phyloP scores from a whole-genome alignment of 92 coral and sea anemone genomes.

The Chrysogorgia sp. region DNA sequence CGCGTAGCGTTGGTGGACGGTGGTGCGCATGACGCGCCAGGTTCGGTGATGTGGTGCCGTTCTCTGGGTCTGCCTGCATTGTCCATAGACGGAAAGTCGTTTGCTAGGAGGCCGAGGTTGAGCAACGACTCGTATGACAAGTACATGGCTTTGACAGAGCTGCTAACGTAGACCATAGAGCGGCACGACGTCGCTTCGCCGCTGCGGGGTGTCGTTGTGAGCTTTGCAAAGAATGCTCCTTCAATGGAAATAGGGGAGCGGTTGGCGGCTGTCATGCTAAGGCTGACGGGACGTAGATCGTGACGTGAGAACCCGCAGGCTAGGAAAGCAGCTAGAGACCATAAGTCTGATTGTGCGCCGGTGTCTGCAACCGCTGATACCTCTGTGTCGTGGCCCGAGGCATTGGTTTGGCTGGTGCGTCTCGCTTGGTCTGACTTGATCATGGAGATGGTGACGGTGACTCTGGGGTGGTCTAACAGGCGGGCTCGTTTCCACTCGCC shows the following conservation, averaged over 20 bases:
- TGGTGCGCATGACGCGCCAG: not conserved
- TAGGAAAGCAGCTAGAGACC: slow-evolving; percentile 43
- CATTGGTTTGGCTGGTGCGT: not conserved
- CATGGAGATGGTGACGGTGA: not conserved
- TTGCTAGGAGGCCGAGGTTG: slow-evolving; percentile 41
- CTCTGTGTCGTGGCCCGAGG: slow-evolving; percentile 7
- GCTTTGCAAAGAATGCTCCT: slow-evolving; percentile 56
- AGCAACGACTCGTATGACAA: slow-evolving; percentile 45
- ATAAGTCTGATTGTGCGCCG: slow-evolving; percentile 44
- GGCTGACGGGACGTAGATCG: slow-evolving; percentile 52
- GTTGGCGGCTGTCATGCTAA: slow-evolving; percentile 58
- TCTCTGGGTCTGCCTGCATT: not conserved
- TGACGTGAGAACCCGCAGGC: slow-evolving; percentile 58
- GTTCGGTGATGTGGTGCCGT: no score
- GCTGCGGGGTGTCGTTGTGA: not conserved
- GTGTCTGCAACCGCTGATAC: slow-evolving; percentile 38
- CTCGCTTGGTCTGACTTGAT: not conserved
- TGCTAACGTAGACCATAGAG: slow-evolving; percentile 59
- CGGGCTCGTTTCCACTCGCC: slow-evolving; percentile 55
- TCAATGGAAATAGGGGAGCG: slow-evolving; percentile 41
- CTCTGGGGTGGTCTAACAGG: slow-evolving; percentile 25
- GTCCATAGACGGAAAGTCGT: slow-evolving; percentile 19
- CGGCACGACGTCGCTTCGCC: slow-evolving; percentile 36
- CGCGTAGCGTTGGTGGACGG: slow-evolving; percentile 29
- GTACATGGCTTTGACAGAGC: slow-evolving; percentile 46